Percentiles rank a stretch among this genome's conserved stretches.
Evolutionary conservation across 2,113 vertebrate genomes (phyloP).

Genomic region (Rhabdomys dilectus): DNA sequence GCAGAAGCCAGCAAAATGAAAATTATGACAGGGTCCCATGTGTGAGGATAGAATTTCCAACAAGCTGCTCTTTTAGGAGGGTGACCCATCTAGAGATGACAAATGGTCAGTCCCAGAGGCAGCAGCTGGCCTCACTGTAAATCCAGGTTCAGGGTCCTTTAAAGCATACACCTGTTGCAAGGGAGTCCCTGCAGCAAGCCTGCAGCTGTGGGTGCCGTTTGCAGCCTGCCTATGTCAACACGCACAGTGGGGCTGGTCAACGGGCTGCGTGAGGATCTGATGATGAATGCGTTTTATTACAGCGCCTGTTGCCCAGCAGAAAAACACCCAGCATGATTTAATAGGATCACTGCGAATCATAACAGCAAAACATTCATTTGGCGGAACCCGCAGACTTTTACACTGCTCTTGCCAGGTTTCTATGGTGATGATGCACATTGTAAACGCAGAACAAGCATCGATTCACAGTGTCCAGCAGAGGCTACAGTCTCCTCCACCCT

Average conservation of each 20-base stretch:
- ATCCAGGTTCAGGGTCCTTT: conserved; percentile 38
- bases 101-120: background rate
- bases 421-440: background rate
- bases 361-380: background rate
- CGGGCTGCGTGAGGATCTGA: background rate
- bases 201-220: conserved; percentile 34
- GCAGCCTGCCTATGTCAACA: background rate
- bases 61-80: background rate
- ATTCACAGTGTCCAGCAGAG: background rate
- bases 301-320: background rate
- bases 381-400: background rate
- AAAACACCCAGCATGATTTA: background rate
- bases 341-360: background rate
- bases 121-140: conserved; percentile 40
- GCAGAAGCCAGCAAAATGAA: conserved; percentile 22
- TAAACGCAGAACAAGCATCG: background rate
- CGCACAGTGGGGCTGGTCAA: conserved; percentile 4
- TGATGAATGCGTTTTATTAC: background rate
- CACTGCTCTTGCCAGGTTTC: background rate
- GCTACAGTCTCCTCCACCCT: background rate
- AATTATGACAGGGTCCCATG: background rate
- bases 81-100: background rate
- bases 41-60: conserved; percentile 45
- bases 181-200: background rate
- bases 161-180: conserved; percentile 67